Percentiles rank a stretch among this genome's conserved stretches.
Conservation (phyloP, 2,888 invertebrate species). For the Pediacus dermestoides region DNA sequence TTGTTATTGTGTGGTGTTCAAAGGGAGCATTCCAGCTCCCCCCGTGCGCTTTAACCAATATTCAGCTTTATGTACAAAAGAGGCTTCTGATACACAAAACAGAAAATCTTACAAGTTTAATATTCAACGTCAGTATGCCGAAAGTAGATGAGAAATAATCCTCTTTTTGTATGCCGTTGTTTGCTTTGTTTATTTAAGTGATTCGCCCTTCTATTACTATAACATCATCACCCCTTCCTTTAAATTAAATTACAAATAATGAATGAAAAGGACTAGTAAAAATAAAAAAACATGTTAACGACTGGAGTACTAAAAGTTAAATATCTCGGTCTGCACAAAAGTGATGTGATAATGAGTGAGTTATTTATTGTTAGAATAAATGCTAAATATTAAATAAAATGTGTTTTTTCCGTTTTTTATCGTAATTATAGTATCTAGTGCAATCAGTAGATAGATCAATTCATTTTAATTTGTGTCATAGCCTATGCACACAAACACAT, state of each 20-base stretch:
- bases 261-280: too few relatives aligned
- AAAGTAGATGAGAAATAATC: conserved; percentile 12
- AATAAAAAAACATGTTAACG: too few relatives aligned
- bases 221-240: too few relatives aligned
- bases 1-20: conserved; percentile 8
- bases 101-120: conserved; percentile 11
- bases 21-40: conserved; percentile 6
- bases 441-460: conserved; percentile 4
- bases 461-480: background rate
- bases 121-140: conserved; percentile 12
- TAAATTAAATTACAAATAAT: too few relatives aligned
- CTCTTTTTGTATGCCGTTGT: conserved; percentile 11
- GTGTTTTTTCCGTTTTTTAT: background rate
- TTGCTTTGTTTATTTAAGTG: conserved; percentile 11
- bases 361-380: too few relatives aligned
- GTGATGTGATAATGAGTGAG: too few relatives aligned
- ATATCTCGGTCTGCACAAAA: too few relatives aligned
- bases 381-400: too few relatives aligned
- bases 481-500: conserved; percentile 1
- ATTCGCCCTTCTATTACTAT: conserved; percentile 12
- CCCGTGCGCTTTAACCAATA: conserved; percentile 6
- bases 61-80: too few relatives aligned
- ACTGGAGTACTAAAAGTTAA: too few relatives aligned
- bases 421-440: conserved; percentile 2
- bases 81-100: conserved; percentile 8